Percentiles rank a stretch among this genome's conserved stretches.
Conservation (phyloP, 2,113 vertebrate species). For the Catharus bicknelli region DNA sequence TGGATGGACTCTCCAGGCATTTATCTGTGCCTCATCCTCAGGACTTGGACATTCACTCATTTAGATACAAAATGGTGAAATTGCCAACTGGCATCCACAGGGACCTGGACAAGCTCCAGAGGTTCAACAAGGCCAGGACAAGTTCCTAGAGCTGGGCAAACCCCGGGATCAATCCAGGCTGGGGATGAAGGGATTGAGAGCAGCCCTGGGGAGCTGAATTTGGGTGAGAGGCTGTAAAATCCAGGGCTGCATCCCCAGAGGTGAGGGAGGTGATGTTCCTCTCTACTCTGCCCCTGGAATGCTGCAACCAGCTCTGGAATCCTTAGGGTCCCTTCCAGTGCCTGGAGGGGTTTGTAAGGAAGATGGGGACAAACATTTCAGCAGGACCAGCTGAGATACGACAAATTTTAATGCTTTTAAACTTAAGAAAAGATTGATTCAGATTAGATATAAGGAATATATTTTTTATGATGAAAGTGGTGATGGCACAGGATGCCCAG, state of each 20-base stretch:
- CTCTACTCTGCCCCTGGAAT: not conserved
- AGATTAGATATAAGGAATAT: not conserved
- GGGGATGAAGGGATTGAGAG: not conserved
- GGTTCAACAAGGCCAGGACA: not conserved
- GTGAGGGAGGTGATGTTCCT: not conserved
- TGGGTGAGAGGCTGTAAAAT: not conserved
- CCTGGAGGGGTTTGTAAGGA: not conserved
- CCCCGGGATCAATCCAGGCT: rapidly evolving
- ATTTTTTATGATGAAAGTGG: not conserved
- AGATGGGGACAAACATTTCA: not conserved
- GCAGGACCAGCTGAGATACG: not conserved
- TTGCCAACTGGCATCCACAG: too few relatives aligned
- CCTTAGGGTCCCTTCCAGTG: not conserved
- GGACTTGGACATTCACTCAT: not conserved
- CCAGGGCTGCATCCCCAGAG: not conserved
- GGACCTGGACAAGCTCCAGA: not conserved
- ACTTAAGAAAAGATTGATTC: not conserved
- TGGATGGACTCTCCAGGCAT: not conserved
- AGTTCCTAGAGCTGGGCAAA: rapidly evolving
- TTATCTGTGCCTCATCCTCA: not conserved
- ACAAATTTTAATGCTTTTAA: not conserved
- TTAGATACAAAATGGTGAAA: not conserved
- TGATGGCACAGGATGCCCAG: not conserved
- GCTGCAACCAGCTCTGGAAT: not conserved
- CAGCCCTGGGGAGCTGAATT: not conserved